Conservation (phyloP, 2,888 invertebrate species). For the Hyppa rectilinea region DNA sequence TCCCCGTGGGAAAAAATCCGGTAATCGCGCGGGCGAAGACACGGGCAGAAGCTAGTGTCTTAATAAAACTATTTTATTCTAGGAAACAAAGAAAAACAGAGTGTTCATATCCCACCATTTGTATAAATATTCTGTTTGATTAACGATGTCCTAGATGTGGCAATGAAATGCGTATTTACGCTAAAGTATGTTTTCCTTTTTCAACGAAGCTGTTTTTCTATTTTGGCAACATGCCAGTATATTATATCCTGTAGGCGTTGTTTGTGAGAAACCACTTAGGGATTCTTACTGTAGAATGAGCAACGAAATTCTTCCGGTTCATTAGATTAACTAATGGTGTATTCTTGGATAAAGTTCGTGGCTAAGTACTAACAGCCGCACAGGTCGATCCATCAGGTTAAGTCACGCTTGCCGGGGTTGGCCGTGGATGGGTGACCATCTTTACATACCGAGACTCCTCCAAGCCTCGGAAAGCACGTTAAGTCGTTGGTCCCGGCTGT, state of each 20-base stretch:
- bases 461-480: no score
- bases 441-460: no score
- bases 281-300: slow-evolving; percentile 8
- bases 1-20: no score
- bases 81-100: slow-evolving; percentile 1
- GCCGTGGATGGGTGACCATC: no score
- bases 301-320: slow-evolving; percentile 13
- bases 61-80: not conserved
- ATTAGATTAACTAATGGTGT: slow-evolving; percentile 30
- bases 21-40: no score
- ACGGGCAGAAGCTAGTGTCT: no score
- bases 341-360: no score
- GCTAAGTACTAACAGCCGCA: no score
- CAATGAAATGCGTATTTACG: slow-evolving; percentile 28
- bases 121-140: slow-evolving; percentile 25
- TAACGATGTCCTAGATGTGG: slow-evolving; percentile 30
- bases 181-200: slow-evolving; percentile 29
- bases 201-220: slow-evolving; percentile 13
- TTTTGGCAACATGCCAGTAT: slow-evolving; percentile 33
- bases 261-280: slow-evolving; percentile 21
- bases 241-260: slow-evolving; percentile 21
- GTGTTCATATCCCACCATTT: slow-evolving; percentile 1
- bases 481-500: no score
- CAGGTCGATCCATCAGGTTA: no score
- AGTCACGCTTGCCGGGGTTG: no score